Evolutionary conservation across 2,797 vertebrate species (phyloP), one percentile per base, ranked within the genome.

Genomic region (Margarornis squamiger): DNA sequence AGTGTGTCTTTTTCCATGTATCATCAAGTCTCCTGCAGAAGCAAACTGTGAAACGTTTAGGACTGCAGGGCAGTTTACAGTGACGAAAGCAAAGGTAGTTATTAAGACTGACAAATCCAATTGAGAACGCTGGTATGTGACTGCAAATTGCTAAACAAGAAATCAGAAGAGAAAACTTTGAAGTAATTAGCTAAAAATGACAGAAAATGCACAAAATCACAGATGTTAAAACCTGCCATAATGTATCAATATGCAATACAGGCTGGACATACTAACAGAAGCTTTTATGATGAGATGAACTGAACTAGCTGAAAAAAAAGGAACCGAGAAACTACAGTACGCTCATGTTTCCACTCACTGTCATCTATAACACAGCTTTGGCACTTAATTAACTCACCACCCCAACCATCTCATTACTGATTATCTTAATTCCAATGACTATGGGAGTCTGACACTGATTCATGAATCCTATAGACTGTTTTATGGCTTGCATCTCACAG

Each of bases 91-190:
- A 85, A 68, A 92, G 65, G 48, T 51, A 93, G 80, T 92, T 80
- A 78, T 77, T 93, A 92, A 92, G 77, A 86, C 73, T 86, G 63
- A 77, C 51, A 96, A 94, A 82, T 87, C 54, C 57, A 95, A 21
- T 6, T 82, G 52, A 94, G 80, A 84, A 95, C 86, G 70, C 36
- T 82, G 62, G 77, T 54, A 76, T 24, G 14, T 49, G 90, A 96
- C 49, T 19, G 58, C 74, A 75, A 91, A 96, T 59, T 82, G 79
- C 63, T 82, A 89, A 77, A 34, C 78, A 86, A 87, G 61, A 39
- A 57, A 91, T 45, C 46, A 62, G 76, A 73, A 78, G 20, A 80
- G 49, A 92, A 32, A 92, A 87, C 36, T 90, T 52, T 3, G 8
- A 94, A 82, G 48, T 26, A 57, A 61, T 70, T 92, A 75, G 51